Conservation (phyloP, 2,888 invertebrate species). For the Pheosia gnoma region DNA sequence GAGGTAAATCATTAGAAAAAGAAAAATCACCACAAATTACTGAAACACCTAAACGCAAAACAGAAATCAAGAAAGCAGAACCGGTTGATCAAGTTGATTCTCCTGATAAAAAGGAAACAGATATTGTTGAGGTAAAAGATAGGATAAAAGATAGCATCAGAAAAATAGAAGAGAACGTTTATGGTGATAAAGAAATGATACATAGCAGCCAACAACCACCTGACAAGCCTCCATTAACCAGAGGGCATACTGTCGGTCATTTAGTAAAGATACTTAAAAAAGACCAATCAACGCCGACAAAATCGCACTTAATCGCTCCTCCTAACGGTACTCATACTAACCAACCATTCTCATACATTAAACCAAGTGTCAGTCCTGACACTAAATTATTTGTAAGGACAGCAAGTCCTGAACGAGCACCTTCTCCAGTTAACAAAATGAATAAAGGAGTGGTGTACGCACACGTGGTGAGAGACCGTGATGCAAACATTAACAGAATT, state of each 20-base stretch:
- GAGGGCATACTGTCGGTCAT: constrained; percentile 89
- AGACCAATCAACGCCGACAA: constrained; percentile 87
- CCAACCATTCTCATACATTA: constrained; percentile 92
- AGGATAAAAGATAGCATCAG: constrained; percentile 80
- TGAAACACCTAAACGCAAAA: constrained; percentile 75
- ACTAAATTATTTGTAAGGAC: constrained; percentile 72
- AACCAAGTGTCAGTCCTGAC: constrained; percentile 83
- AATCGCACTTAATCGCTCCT: constrained; percentile 85
- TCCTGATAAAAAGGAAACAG: constrained; percentile 54
- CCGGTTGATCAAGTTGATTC: constrained; percentile 74
- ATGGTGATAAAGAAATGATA: constrained; percentile 85
- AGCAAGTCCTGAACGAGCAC: constrained; percentile 76
- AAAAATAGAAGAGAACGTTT: constrained; percentile 78
- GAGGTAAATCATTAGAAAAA: constrained; percentile 67
- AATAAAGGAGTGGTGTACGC: constrained; percentile 89
- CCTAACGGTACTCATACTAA: constrained; percentile 87
- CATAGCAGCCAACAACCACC: constrained; percentile 89
- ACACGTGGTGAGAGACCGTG: constrained; percentile 85
- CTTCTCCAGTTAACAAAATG: constrained; percentile 76
- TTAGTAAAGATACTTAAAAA: constrained; percentile 90
- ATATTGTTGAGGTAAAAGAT: constrained; percentile 69
- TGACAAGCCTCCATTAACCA: constrained; percentile 87
- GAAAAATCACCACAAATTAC: constrained; percentile 66
- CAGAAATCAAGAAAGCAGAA: constrained; percentile 64
- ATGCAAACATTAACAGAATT: constrained; percentile 50